Base-by-base conservation (phyloP, 1,140 invertebrate genomes). In the Drosophila pachea region DNA sequence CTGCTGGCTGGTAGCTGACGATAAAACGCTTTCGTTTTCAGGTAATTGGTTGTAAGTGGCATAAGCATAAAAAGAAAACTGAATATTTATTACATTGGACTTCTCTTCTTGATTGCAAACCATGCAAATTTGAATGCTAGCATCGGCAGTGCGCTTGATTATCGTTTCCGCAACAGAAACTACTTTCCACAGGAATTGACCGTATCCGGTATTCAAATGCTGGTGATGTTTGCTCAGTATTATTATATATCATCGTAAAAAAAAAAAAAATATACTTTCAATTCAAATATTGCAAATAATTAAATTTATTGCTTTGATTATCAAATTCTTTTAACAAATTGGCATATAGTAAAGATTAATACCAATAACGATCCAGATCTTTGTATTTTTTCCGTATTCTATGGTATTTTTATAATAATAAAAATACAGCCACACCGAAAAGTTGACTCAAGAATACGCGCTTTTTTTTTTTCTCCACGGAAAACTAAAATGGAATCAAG, bases 1-100 rank as follows among this genome's bases (percentile, higher is more conserved):
- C 22, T 42, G 40, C 48, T 52, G 78, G 61, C 78, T 82, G 78
- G 61, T 74, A 60, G 77, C 67, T 73, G 65, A 64, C 79, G 79
- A 84, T 84, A 84, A 83, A 84, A 84, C 79, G 81, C 73, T 86
- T 84, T 84, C 79, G 81, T 76, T 86, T 84, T 81, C 77, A 79
- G 81, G 79, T 84, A 84, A 86, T 86, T 84, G 79, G 76, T 79
- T 83, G 79, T 86, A 83, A 84, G 75, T 77, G 79, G 77, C 75
- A 78, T 77, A 78, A 78, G 68, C 78, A 75, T 83, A 74, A 86
- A 84, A 67, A 73, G 73, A 66, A 81, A 68, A 68, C 32, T 68
- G 69, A 72, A 72, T 72, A 68, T 72, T 72, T 72, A 72, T 62
- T 59, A 67, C 65, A 74, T 56, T 58, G 40, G 50, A 66, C 36